Conservation (phyloP, 92 coral and sea anemone genomes). For the Zoanthus solanderi region DNA sequence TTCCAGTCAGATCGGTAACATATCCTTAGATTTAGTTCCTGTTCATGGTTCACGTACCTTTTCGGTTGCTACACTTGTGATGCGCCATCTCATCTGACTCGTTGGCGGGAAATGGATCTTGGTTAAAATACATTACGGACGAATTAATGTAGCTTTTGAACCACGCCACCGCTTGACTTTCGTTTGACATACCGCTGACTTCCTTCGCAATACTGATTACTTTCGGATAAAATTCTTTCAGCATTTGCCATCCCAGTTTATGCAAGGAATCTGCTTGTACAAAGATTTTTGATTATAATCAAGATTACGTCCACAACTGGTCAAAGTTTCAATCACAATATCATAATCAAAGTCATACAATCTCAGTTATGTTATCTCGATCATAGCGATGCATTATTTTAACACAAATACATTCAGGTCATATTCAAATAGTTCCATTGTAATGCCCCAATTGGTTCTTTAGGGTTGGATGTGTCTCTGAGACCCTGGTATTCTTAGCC, state of each 20-base stretch:
- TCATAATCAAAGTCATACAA: not conserved
- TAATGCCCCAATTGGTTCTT: too few relatives aligned
- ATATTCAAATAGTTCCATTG: too few relatives aligned
- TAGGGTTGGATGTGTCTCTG: too few relatives aligned
- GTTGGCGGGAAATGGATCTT: constrained; percentile 86
- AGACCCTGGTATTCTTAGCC: too few relatives aligned
- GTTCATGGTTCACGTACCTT: constrained; percentile 39
- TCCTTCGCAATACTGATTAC: constrained; percentile 76
- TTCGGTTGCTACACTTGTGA: constrained; percentile 60
- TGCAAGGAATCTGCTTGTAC: constrained; percentile 74
- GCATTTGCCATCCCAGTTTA: constrained; percentile 78
- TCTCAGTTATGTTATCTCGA: too few relatives aligned
- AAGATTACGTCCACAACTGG: too few relatives aligned
- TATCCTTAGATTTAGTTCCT: too few relatives aligned
- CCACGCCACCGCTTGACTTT: constrained; percentile 67
- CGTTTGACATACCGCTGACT: constrained; percentile 71
- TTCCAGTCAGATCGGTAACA: too few relatives aligned
- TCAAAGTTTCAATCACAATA: not conserved
- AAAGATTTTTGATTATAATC: not conserved
- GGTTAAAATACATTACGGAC: constrained; percentile 83
- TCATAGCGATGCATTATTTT: too few relatives aligned
- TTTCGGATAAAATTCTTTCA: constrained; percentile 78
- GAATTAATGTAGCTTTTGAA: constrained; percentile 76
- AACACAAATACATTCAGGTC: too few relatives aligned
- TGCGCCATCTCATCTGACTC: constrained; percentile 86